A percentile compares a stretch with the other conserved stretches of the same genome.
Conservation (phyloP, 2,888 invertebrate genomes). For the Ommatoiulus sabulosus region DNA sequence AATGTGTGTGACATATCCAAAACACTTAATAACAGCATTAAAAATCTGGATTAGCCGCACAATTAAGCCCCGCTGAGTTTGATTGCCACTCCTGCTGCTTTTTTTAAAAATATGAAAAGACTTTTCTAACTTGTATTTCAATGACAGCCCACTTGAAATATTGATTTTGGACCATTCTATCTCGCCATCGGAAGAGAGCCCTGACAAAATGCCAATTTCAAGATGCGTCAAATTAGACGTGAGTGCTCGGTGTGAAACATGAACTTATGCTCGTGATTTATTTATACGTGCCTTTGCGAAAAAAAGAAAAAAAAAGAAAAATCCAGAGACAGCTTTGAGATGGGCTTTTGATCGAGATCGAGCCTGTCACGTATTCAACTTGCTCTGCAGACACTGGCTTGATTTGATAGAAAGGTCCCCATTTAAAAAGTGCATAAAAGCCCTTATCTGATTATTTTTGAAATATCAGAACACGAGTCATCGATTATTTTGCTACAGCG, state of each 20-base stretch:
- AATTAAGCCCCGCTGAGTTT: background rate
- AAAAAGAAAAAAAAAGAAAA: background rate
- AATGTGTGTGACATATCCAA: too few species aligned
- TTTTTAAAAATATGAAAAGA: background rate
- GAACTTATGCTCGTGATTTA: background rate
- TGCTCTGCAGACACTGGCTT: background rate
- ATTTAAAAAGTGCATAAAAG: background rate
- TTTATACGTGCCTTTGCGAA: background rate
- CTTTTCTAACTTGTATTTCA: background rate
- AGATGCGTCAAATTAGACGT: background rate
- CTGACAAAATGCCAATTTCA: conserved; percentile 30
- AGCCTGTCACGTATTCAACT: background rate
- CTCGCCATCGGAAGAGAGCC: background rate
- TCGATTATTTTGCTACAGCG: conserved; percentile 19
- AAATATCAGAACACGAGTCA: background rate
- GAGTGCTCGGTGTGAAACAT: background rate
- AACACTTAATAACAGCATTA: too few species aligned
- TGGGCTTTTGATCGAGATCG: background rate
- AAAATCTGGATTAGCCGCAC: background rate
- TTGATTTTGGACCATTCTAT: background rate
- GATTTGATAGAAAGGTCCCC: background rate
- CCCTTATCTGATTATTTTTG: conserved; percentile 1
- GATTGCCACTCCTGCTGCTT: background rate
- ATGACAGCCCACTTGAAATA: background rate
- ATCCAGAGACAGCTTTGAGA: background rate